Evolutionary conservation across 2,113 vertebrate genomes (phyloP).

Genomic region (Platycercus adscitus): DNA sequence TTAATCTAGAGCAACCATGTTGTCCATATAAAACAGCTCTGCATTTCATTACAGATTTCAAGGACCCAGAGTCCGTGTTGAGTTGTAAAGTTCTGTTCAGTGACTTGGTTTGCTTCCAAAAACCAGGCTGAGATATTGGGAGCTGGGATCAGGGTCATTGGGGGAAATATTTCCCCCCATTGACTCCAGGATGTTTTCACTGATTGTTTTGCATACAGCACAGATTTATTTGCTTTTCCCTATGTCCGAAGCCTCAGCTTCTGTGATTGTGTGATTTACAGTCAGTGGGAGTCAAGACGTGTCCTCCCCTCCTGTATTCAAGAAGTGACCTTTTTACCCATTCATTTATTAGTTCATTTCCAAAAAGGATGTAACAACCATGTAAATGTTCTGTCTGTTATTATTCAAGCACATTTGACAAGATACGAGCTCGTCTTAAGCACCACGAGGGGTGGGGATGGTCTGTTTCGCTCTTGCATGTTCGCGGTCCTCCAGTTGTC

Average conservation of each 20-base stretch:
- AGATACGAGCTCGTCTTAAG: slow-evolving; percentile 27
- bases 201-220: background rate
- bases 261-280: background rate
- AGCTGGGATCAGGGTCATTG: background rate
- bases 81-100: background rate
- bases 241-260: background rate
- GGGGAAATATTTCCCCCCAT: background rate
- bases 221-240: background rate
- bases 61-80: background rate
- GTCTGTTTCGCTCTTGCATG: background rate
- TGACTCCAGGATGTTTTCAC: background rate
- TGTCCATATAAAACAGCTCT: background rate
- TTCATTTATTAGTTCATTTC: slow-evolving; percentile 13
- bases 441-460: background rate
- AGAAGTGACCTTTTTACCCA: background rate
- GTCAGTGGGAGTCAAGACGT: background rate
- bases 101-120: background rate
- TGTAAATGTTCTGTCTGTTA: background rate
- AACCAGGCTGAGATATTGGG: background rate
- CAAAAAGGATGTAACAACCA: background rate
- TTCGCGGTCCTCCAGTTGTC: background rate
- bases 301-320: background rate
- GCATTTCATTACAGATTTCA: background rate
- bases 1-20: background rate
- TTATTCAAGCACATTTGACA: background rate